Conservation (phyloP, 2,888 invertebrate species). For the Pteria penguin region DNA sequence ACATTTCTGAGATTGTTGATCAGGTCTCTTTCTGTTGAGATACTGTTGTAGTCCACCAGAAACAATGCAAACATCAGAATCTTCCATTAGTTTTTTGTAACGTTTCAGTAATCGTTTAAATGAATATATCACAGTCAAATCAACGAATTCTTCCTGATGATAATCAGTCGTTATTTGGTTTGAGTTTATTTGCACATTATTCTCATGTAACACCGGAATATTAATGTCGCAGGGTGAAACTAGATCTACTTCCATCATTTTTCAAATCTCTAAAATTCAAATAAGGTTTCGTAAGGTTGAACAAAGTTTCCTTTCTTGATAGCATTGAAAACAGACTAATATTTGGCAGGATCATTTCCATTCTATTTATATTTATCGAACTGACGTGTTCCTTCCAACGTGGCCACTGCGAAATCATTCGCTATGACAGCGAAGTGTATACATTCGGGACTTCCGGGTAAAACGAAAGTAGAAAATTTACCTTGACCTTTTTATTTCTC, state of each 20-base stretch:
- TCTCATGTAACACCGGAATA: no score
- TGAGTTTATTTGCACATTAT: no score
- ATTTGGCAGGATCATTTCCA: no score
- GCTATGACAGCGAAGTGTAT: constrained; percentile 24
- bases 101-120: constrained; percentile 64
- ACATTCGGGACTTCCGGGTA: constrained; percentile 46
- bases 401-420: constrained; percentile 50
- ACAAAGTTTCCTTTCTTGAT: no score
- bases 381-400: constrained; percentile 57
- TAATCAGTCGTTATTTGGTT: no score
- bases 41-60: constrained; percentile 72
- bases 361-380: no score
- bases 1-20: constrained; percentile 9
- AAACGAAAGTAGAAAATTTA: constrained; percentile 45
- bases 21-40: constrained; percentile 55
- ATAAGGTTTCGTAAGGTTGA: no score
- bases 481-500: constrained; percentile 54
- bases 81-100: constrained; percentile 68
- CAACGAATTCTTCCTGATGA: no score
- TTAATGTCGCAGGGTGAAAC: no score
- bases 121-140: constrained; percentile 51
- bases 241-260: constrained; percentile 20
- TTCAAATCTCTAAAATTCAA: no score
- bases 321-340: no score
- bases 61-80: constrained; percentile 44